Evolutionary conservation across 2,888 invertebrate genomes (phyloP).

Genomic region (Drosophila borborema): DNA sequence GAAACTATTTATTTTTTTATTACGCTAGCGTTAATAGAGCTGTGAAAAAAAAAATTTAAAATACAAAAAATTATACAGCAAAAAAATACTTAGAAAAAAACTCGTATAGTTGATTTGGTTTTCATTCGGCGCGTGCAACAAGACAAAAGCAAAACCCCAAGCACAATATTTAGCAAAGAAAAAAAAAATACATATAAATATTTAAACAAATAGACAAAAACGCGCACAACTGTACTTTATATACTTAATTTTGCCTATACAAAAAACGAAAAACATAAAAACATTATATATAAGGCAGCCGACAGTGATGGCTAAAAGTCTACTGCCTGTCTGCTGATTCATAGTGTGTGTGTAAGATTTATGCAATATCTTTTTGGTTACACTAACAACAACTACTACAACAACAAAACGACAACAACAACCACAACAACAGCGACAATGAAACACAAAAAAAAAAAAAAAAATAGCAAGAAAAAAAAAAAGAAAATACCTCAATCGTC

Average conservation of each 20-base stretch:
- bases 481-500: constrained; percentile 72
- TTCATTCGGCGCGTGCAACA: constrained; percentile 84
- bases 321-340: not conserved
- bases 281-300: not conserved
- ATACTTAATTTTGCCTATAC: constrained; percentile 69
- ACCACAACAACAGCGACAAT: constrained; percentile 36
- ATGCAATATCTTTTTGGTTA: constrained; percentile 37
- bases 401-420: constrained; percentile 17
- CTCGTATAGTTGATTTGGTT: constrained; percentile 84
- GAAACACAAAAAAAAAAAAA: constrained; percentile 2
- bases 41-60: constrained; percentile 18
- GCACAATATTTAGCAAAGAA: constrained; percentile 35
- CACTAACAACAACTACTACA: constrained; percentile 22
- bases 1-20: constrained; percentile 19
- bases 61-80: constrained; percentile 3
- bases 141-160: constrained; percentile 41
- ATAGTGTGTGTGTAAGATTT: constrained; percentile 19
- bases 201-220: constrained; percentile 13
- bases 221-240: constrained; percentile 59
- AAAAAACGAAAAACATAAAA: not conserved
- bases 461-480: constrained; percentile 38
- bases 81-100: constrained; percentile 19
- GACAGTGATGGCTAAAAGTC: constrained; percentile 19
- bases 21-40: constrained; percentile 38
- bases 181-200: not conserved